Evolutionary conservation across 2,888 invertebrate genomes (phyloP), one percentile per base, ranked within the genome.

Genomic region (Lasioglossum malachurum): DNA sequence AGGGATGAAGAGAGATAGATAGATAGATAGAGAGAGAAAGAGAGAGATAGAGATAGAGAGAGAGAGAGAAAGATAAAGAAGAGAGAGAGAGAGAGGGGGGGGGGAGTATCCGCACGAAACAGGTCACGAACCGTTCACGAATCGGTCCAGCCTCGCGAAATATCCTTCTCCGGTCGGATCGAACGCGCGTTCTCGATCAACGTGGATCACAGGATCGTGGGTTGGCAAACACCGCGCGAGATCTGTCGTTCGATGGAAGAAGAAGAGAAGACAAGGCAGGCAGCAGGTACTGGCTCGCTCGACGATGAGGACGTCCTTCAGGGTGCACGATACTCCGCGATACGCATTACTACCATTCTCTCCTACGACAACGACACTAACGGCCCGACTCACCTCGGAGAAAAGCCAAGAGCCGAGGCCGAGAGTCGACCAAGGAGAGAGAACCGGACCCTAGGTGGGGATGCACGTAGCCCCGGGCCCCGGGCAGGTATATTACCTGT

Each of bases 401-500:
- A 76, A 90, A 91, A 91, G 89, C 91, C 71, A 84, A 80, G 90
- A 31, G 31, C 31, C 31, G n/a, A 35, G 35, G 35, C 35, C 35
- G 35, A 35, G 35, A 88, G 82, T 53, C 86, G 81, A 87, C 86
- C 90, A 89, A 89, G 90, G 91, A 90, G 89, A 87, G 90, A 91
- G 90, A 89, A 88, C 81, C 87, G 87, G 87, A 77, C 80, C 74
- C 82, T 84, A 88, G 89, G 91, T 90, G 91, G 92, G 91, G 91
- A 91, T 90, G 84, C 76, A 88, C 75, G 83, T 89, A 87, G 92
- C 92, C 90, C 75, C 89, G 73, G 89, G 92, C 92, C 90, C 75
- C 89, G 73, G 89, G 90, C 92, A 93, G 93, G 93, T 92, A 94
- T 89, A 88, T 87, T 92, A 91, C 92, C 92, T 92, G 89, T 88